phyloP scores from a whole-genome alignment of 2,888 invertebrate species.

The Scaptodrosophila latifasciaeformis region DNA sequence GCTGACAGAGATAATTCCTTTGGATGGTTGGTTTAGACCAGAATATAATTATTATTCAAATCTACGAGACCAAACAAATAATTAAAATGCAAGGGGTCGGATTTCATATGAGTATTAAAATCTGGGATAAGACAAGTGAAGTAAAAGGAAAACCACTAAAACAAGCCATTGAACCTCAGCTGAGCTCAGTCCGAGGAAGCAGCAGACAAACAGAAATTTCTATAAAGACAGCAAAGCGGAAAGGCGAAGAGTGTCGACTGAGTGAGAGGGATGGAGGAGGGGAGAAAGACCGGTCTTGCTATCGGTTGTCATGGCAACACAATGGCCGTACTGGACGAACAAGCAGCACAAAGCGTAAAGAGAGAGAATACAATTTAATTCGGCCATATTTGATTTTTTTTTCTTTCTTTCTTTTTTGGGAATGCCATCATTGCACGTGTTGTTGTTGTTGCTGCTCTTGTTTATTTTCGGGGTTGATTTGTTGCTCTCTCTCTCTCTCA shows the following conservation, averaged over 20 bases:
- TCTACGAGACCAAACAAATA: too few species aligned
- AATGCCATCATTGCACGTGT: slow-evolving; percentile 39
- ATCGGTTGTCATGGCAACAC: slow-evolving; percentile 61
- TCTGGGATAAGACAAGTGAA: too few species aligned
- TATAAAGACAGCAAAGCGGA: slow-evolving; percentile 1
- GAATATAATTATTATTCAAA: too few species aligned
- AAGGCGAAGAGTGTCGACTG: slow-evolving; percentile 1
- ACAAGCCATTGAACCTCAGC: slow-evolving; percentile 46
- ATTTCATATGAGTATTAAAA: background rate
- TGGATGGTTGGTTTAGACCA: background rate
- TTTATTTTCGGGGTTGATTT: slow-evolving; percentile 7
- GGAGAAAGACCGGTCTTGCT: too few species aligned
- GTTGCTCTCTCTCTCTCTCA: slow-evolving; percentile 1
- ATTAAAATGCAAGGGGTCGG: too few species aligned
- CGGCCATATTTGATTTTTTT: slow-evolving; percentile 72
- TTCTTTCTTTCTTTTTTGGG: too few species aligned
- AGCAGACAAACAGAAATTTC: slow-evolving; percentile 27
- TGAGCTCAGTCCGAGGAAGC: slow-evolving; percentile 10
- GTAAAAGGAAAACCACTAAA: too few species aligned
- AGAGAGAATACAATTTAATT: slow-evolving; percentile 51
- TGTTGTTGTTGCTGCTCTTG: slow-evolving; percentile 43
- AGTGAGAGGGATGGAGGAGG: background rate
- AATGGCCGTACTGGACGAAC: slow-evolving; percentile 54
- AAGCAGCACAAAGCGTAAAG: slow-evolving; percentile 48
- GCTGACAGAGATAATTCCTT: too few species aligned